Base-by-base conservation (phyloP, 2,797 vertebrate species). In the Sebastes matsubarae region DNA sequence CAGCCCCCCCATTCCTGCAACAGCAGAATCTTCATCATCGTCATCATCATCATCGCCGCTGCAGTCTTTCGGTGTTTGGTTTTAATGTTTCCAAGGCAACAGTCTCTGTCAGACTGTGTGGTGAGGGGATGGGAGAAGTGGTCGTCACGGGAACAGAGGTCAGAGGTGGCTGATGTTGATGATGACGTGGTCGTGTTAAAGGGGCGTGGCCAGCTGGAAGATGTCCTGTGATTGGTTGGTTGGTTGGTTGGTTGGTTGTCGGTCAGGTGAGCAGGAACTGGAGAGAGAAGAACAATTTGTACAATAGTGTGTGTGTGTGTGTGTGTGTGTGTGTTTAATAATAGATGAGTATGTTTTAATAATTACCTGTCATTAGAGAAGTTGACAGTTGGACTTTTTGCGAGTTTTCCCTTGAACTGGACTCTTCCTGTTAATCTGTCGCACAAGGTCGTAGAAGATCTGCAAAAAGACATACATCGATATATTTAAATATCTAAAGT, bases 391-490 rank as follows among this genome's bases (percentile, higher is more conserved):
- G 8, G 97, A 94, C 95, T 98, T 99, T 97, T 98, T 99, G 63
- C 92, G 92, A 69, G 78, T 93, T 97, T 98, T 95, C 93, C 96
- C 94, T 93, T 97, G 96, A 97, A 96, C 96, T 88, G 98, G 98
- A 93, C 97, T 98, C 97, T 99, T 99, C 87, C 98, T 98, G 96
- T 99, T 99, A 90, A 99, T 99, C 96, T 99, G 98, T 93, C 98
- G 98, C 95, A 99, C 98, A 92, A 99, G 96, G 95, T 99, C 98
- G 90, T 99, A 99, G 96, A 99, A 99, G 96, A 99, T 99, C 98
- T 99, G 54, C 71, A 36, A 27, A 72, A 18, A 73, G 57, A 83
- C 27, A 80, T 27, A 82, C 52, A 58, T 27, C 16, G 58, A 2
- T 6, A 71, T 18, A 18, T 61, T 5, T 46, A 29, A 16, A 30